Base-by-base conservation (phyloP, 2,113 vertebrate genomes). In the Channa maculata region DNA sequence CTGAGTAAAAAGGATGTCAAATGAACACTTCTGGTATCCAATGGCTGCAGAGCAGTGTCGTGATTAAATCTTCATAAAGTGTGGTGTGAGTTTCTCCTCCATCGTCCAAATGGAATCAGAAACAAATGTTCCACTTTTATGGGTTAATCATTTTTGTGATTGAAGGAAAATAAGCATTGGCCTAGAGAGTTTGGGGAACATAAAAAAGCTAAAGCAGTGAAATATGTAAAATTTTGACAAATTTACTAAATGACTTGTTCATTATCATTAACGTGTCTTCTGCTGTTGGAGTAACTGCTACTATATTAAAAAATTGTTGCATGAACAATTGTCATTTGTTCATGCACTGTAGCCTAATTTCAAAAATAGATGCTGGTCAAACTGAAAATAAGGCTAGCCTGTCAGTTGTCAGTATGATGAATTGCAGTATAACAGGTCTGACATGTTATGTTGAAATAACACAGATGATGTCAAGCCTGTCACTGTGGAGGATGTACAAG, bases 61-160 rank as follows among this genome's bases (percentile, higher is more conserved):
- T 80, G 88, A 88, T 89, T 80, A 88, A 90, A 87, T 87, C 86
- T 87, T 85, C 57, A 71, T 80, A 79, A 86, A 82, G 69, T 81
- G 71, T 69, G 41, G 55, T 58, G 11, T 62, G 39, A 73, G 36
- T 38, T 70, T 73, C 62, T 57, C 34, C 64, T 66, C 67, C 12
- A 58, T 61, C 3, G 6, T 48, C 57, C 14, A 8, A 11, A 66
- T 70, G 53, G 53, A 66, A 69, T 78, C 51, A 36, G 54, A 70
- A 76, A 79, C 6, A 70, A 81, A 81, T 59, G 64, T 74, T 61
- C 53, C 15, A 3, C 24, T 71, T 85, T 73, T 51, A 48, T 71
- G 14, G 2, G 62, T 60, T 49, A 69, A 75, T 85, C 82, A 54
- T 60, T 77, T 71, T 53, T 60, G 72, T 68, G 14, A 46, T 41